Conservation (phyloP, 2,888 invertebrate species). For the Tribolium freemani region DNA sequence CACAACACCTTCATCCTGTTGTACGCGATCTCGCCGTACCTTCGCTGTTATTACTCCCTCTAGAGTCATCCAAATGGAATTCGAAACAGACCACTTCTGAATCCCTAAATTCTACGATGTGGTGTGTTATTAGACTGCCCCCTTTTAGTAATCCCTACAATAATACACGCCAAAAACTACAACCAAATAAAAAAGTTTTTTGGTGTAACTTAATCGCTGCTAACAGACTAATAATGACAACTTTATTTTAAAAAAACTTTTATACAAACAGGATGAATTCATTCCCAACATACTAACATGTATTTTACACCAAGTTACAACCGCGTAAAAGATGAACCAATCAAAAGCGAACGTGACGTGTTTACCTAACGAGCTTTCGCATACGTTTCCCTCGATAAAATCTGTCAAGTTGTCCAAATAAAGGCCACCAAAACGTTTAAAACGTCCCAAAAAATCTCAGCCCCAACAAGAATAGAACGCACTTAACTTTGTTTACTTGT, state of each 20-base stretch:
- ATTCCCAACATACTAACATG: too few species aligned
- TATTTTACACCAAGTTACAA: too few species aligned
- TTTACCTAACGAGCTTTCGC: slow-evolving; percentile 6
- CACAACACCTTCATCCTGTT: slow-evolving; percentile 44
- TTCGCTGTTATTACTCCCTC: slow-evolving; percentile 37
- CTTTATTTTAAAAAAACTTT: too few species aligned
- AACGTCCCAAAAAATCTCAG: background rate
- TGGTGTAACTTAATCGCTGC: too few species aligned
- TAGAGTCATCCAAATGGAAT: slow-evolving; percentile 40
- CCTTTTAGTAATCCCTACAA: slow-evolving; percentile 14
- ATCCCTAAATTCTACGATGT: slow-evolving; percentile 17
- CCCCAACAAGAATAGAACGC: slow-evolving; percentile 4
- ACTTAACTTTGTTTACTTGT: slow-evolving; percentile 17
- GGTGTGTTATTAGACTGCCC: slow-evolving; percentile 23
- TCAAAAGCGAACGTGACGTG: slow-evolving; percentile 27
- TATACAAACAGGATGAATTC: too few species aligned
- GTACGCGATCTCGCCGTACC: slow-evolving; percentile 13
- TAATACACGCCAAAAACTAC: too few species aligned
- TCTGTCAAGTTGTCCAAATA: slow-evolving; percentile 1
- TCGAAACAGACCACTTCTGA: slow-evolving; percentile 24
- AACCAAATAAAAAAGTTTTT: too few species aligned
- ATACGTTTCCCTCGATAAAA: slow-evolving; percentile 4
- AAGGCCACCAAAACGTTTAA: background rate
- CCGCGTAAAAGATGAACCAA: slow-evolving; percentile 21
- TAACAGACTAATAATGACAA: too few species aligned